Conservation (phyloP, 2,888 invertebrate species). For the Lasioglossum leucozonium region DNA sequence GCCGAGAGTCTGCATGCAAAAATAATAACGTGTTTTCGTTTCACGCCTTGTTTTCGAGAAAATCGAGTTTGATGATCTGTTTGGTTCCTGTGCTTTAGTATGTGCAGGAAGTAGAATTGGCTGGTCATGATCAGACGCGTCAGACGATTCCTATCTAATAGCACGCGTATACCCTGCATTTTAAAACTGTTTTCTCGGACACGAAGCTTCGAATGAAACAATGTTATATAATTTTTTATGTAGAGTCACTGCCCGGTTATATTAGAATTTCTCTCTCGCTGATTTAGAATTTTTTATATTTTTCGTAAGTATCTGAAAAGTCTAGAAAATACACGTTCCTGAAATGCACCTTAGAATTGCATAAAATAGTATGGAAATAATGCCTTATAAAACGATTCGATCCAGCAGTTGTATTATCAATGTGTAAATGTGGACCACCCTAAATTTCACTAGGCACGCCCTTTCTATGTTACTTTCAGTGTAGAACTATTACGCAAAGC, state of each 20-base stretch:
- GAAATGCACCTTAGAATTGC: neutral
- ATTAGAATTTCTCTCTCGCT: neutral
- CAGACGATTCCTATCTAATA: no score
- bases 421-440: slow-evolving; percentile 29
- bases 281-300: neutral
- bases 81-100: neutral
- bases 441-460: neutral
- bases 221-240: neutral
- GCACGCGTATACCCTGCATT: neutral
- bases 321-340: neutral
- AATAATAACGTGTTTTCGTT: neutral
- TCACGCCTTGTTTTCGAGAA: neutral
- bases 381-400: neutral
- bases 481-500: slow-evolving; percentile 21
- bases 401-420: neutral
- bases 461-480: slow-evolving; percentile 23
- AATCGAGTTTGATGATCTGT: neutral
- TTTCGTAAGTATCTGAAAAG: neutral
- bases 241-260: neutral
- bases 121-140: neutral
- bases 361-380: no score
- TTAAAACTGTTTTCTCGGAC: neutral
- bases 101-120: neutral
- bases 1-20: neutral
- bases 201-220: neutral